These are phyloP conservation scores for Trimorus sp. DNA, from an alignment of 2,888 invertebrate species.

Conservation along the genomic window DNA sequence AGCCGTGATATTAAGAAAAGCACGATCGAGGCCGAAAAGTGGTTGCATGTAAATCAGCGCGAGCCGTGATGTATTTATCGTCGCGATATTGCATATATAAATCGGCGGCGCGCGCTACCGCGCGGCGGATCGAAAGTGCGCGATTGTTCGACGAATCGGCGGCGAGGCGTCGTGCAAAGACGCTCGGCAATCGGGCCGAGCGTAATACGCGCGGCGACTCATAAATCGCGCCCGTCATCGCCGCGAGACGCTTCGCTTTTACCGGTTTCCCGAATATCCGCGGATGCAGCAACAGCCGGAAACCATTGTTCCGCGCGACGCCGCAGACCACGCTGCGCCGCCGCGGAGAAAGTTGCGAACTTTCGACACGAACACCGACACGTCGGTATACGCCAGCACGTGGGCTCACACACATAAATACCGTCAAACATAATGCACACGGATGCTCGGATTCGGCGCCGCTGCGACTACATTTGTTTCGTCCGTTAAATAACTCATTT, in stretches of 20 bases:
- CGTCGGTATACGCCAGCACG: no score
- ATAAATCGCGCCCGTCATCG: slow-evolving; percentile 38
- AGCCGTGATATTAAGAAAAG: slow-evolving; percentile 25
- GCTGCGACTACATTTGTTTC: slow-evolving; percentile 32
- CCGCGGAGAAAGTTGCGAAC: slow-evolving; percentile 51
- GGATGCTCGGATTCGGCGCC: slow-evolving; percentile 17
- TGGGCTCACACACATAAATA: no score
- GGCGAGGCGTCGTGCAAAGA: slow-evolving; percentile 28
- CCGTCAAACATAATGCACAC: neutral
- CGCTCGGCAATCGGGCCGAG: slow-evolving; percentile 27
- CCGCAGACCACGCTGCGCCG: slow-evolving; percentile 14
- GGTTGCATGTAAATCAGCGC: slow-evolving; percentile 39
- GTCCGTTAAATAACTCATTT: slow-evolving; percentile 47
- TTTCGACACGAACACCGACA: slow-evolving; percentile 16
- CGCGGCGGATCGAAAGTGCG: slow-evolving; percentile 33
- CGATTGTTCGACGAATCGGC: slow-evolving; percentile 15
- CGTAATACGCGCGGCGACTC: neutral
- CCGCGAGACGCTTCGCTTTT: slow-evolving; percentile 12
- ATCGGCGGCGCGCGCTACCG: slow-evolving; percentile 21
- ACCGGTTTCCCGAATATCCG: slow-evolving; percentile 41
- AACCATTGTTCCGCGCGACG: slow-evolving; percentile 41
- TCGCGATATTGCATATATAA: slow-evolving; percentile 33
- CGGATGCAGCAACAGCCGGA: slow-evolving; percentile 38
- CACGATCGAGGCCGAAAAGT: slow-evolving; percentile 29
- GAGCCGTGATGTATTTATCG: slow-evolving; percentile 38